phyloP scores from a whole-genome alignment of 2,797 vertebrate species.

The Liasis olivaceus region DNA sequence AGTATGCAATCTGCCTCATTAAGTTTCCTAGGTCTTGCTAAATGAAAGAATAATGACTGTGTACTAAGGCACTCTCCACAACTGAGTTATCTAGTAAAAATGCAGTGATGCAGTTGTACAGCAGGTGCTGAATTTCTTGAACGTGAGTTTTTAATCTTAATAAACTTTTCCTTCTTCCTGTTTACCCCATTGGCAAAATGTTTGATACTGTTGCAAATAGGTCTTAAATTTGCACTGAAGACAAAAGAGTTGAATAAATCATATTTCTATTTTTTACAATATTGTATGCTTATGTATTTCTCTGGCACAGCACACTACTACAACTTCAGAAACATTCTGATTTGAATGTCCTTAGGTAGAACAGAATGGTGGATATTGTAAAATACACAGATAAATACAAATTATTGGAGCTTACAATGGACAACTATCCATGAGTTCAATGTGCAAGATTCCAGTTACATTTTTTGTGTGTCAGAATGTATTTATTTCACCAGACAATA shows the following conservation, averaged over 20 bases:
- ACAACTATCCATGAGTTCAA: background rate
- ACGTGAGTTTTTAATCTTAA: background rate
- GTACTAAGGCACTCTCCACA: background rate
- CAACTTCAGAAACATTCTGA: background rate
- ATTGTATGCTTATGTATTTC: background rate
- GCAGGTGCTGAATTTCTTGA: background rate
- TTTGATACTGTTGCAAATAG: background rate
- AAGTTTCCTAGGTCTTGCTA: background rate
- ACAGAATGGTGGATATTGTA: background rate
- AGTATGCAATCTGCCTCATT: background rate
- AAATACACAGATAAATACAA: background rate
- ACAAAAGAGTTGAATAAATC: background rate
- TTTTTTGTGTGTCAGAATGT: background rate
- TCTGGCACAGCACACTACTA: background rate
- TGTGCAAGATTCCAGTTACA: background rate
- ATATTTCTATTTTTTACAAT: background rate
- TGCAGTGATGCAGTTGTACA: background rate
- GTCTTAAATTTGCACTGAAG: background rate
- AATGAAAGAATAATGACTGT: background rate
- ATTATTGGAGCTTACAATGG: background rate
- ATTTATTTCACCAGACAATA: background rate
- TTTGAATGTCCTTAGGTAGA: background rate
- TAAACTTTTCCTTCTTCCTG: background rate
- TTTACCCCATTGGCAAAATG: constrained; percentile 10
- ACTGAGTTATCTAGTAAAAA: background rate